Conservation (phyloP, 2,888 invertebrate species). For the Eilema caniola region DNA sequence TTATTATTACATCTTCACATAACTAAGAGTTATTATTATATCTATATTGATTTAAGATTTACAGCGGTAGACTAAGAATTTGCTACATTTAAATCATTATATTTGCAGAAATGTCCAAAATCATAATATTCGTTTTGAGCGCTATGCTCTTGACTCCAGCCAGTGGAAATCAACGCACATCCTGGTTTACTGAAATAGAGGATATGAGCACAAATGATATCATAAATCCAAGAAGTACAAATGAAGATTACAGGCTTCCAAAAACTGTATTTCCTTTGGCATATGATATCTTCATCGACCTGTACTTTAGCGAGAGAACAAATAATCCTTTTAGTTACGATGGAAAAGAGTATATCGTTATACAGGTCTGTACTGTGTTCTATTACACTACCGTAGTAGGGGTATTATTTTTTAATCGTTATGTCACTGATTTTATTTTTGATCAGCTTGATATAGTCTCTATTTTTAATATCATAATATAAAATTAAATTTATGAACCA, state of each 20-base stretch:
- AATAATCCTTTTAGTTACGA: conserved; percentile 75
- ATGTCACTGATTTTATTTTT: neutral
- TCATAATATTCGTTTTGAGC: conserved; percentile 48
- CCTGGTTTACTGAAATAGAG: conserved; percentile 68
- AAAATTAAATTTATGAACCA: neutral
- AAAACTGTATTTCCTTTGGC: conserved; percentile 72
- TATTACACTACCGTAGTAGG: neutral
- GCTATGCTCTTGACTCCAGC: conserved; percentile 56
- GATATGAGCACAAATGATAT: conserved; percentile 45
- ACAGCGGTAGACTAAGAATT: neutral
- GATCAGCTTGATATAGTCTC: neutral
- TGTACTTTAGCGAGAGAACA: conserved; percentile 72
- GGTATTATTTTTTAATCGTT: neutral
- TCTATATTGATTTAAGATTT: neutral
- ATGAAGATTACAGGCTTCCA: conserved; percentile 71
- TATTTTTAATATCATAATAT: neutral
- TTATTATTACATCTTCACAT: too few relatives aligned
- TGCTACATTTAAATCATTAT: neutral
- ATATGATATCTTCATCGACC: conserved; percentile 76
- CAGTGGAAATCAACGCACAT: conserved; percentile 64
- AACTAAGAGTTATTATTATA: too few relatives aligned
- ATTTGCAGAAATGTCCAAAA: conserved; percentile 65
- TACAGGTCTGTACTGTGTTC: conserved; percentile 63
- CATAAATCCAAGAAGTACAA: conserved; percentile 52
- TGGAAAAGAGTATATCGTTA: conserved; percentile 67